Evolutionary conservation across 2,888 invertebrate species (phyloP).

Genomic region (Campoplex capitator): DNA sequence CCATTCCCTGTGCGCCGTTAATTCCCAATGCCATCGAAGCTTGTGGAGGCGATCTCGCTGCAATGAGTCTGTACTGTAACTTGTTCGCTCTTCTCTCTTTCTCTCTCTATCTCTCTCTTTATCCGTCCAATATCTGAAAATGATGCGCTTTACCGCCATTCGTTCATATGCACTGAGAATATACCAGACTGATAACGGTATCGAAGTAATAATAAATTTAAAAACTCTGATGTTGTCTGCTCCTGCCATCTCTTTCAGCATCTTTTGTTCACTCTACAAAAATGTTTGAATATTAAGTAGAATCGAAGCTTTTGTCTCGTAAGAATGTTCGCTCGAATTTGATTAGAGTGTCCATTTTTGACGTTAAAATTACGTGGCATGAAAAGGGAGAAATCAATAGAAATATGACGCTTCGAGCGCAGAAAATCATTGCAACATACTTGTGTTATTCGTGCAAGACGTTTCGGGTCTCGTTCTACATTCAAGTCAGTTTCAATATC

Average conservation of each 20-base stretch:
- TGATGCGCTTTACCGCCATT: not conserved
- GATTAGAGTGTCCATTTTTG: too few relatives aligned
- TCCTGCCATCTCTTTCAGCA: not conserved
- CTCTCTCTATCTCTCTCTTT: not conserved
- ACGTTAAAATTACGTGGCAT: too few relatives aligned
- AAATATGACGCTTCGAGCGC: not conserved
- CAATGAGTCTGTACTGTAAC: constrained; percentile 81
- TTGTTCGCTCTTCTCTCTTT: constrained; percentile 50
- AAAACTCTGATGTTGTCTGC: not conserved
- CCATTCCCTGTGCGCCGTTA: constrained; percentile 77
- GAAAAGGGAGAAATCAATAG: not conserved
- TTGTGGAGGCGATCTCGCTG: constrained; percentile 76
- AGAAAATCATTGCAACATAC: not conserved
- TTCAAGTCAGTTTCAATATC: too few relatives aligned
- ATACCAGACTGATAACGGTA: not conserved
- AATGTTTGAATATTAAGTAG: not conserved
- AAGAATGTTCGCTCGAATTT: too few relatives aligned
- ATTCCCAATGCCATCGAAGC: constrained; percentile 81
- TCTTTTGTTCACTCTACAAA: not conserved
- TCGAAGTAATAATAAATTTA: not conserved
- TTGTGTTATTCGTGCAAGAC: not conserved
- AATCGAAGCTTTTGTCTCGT: not conserved
- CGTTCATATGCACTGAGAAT: not conserved
- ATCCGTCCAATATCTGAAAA: constrained; percentile 53
- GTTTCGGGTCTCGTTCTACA: too few relatives aligned